These are phyloP conservation scores for Anoncus sp. DNA, from an alignment of 2,888 invertebrate species.

Conservation along the genomic window DNA sequence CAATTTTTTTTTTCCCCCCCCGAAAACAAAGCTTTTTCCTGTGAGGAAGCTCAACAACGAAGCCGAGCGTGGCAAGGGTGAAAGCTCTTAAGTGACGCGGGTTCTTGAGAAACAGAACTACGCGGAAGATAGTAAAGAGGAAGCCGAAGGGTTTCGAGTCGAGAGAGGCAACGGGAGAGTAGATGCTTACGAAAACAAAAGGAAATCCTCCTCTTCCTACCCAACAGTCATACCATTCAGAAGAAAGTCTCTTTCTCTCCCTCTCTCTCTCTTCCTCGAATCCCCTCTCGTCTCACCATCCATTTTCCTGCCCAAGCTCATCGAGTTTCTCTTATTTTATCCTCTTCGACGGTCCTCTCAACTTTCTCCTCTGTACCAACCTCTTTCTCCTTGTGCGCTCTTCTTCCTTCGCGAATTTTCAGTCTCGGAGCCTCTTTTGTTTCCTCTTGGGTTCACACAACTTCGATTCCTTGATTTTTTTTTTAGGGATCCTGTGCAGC, in stretches of 20 bases:
- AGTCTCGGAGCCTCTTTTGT: conserved; percentile 19
- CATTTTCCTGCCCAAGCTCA: conserved; percentile 39
- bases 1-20: conserved; percentile 5
- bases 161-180: conserved; percentile 59
- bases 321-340: conserved; percentile 57
- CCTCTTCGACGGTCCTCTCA: conserved; percentile 32
- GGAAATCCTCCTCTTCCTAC: conserved; percentile 42
- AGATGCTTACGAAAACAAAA: conserved; percentile 65
- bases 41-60: conserved; percentile 21
- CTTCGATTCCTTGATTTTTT: background rate
- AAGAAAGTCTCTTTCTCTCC: conserved; percentile 26
- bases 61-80: conserved; percentile 30
- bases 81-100: conserved; percentile 63
- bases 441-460: conserved; percentile 7
- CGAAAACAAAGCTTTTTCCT: background rate
- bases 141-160: conserved; percentile 15
- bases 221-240: conserved; percentile 29
- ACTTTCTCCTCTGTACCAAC: conserved; percentile 31
- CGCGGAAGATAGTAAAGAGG: conserved; percentile 18
- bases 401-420: conserved; percentile 39
- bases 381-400: conserved; percentile 9
- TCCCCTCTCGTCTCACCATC: conserved; percentile 14
- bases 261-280: conserved; percentile 13
- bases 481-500: background rate
- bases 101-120: conserved; percentile 42